Conservation (phyloP, 2,113 vertebrate genomes). For the Cinclus mexicanus region DNA sequence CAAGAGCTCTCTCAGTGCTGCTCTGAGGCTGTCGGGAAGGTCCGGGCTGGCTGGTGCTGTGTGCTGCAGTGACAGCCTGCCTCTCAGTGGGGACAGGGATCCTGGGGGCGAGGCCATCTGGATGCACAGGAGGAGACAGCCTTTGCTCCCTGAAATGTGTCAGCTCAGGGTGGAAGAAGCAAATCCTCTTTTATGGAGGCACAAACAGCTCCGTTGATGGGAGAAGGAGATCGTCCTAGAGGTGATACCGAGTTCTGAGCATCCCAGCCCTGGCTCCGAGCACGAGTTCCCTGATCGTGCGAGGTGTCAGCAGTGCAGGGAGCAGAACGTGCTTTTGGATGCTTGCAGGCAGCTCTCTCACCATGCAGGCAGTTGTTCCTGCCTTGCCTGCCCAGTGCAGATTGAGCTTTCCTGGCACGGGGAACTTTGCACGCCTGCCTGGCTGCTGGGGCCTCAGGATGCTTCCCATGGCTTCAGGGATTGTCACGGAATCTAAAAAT, state of each 20-base stretch:
- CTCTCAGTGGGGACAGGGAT: not conserved
- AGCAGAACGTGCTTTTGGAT: not conserved
- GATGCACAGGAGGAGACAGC: not conserved
- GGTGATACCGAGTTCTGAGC: not conserved
- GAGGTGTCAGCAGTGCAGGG: not conserved
- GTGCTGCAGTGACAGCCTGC: slow-evolving; percentile 27
- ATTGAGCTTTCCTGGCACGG: not conserved
- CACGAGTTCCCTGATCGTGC: fast-evolving
- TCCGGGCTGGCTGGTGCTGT: not conserved
- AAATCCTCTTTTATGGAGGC: not conserved
- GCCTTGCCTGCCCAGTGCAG: not conserved
- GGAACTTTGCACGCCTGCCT: not conserved
- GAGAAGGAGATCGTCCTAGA: not conserved
- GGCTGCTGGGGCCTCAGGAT: not conserved
- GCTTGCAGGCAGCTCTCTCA: not conserved
- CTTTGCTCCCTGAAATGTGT: not conserved
- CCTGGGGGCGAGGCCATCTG: slow-evolving; percentile 22
- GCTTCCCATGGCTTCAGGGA: not conserved
- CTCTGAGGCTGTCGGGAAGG: not conserved
- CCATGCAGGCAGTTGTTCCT: not conserved
- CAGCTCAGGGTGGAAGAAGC: not conserved
- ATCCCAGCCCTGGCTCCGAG: not conserved
- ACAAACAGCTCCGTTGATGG: fast-evolving
- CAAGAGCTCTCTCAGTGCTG: not conserved
- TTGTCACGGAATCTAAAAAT: not conserved